These are phyloP conservation scores for Scolopax bukidnonensis DNA, from an alignment of 2,797 vertebrate species.

Conservation along the genomic window DNA sequence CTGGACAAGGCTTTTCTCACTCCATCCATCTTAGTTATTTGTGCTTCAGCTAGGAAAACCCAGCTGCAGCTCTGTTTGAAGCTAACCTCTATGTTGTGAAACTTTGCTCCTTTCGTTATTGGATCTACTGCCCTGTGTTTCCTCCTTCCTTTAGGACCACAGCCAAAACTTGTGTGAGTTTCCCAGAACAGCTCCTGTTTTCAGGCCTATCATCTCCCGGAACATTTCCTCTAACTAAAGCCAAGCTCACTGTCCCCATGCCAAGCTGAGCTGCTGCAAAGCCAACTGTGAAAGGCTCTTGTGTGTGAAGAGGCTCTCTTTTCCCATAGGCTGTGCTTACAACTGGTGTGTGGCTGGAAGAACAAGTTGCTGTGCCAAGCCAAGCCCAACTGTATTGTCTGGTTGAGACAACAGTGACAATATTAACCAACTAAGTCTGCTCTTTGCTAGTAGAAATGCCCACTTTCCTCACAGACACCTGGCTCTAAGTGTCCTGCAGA, in stretches of 20 bases:
- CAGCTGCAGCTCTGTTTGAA: not conserved
- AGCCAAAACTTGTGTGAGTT: not conserved
- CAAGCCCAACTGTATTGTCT: not conserved
- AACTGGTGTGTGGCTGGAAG: not conserved
- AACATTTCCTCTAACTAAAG: not conserved
- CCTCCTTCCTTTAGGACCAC: not conserved
- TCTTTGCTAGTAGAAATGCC: not conserved
- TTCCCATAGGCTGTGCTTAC: not conserved
- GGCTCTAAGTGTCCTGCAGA: not conserved
- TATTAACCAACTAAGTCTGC: not conserved
- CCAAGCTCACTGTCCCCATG: not conserved
- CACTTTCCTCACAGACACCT: not conserved
- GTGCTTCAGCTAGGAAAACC: not conserved
- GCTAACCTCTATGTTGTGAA: not conserved
- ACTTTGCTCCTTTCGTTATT: not conserved
- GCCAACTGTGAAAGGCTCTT: not conserved
- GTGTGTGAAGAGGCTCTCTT: not conserved
- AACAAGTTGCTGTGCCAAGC: not conserved
- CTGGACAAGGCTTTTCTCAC: not conserved
- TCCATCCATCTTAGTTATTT: not conserved
- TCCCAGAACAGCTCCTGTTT: slow-evolving; percentile 1
- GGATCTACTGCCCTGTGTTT: not conserved
- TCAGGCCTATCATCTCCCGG: not conserved
- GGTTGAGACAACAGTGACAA: not conserved
- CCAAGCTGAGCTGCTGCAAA: not conserved